Conservation (phyloP, 2,113 vertebrate species). For the Toxotes chatareus region DNA sequence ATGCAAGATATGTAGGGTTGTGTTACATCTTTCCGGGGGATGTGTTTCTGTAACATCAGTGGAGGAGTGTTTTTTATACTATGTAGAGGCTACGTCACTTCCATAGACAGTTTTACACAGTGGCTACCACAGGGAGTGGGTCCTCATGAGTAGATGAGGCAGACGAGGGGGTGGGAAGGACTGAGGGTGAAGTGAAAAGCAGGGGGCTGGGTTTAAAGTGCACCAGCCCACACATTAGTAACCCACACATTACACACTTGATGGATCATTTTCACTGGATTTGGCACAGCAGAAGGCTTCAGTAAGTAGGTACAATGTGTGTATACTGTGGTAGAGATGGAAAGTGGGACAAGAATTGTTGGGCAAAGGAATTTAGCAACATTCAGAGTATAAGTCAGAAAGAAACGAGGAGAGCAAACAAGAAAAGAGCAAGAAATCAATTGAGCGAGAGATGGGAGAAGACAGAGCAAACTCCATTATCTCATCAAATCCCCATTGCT, state of each 20-base stretch:
- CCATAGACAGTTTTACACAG: slow-evolving; percentile 6
- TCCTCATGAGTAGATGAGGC: neutral
- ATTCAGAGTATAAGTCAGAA: neutral
- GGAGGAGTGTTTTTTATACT: neutral
- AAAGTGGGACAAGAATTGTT: neutral
- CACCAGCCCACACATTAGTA: slow-evolving; percentile 39
- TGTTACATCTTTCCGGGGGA: slow-evolving; percentile 32
- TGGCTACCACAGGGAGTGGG: neutral
- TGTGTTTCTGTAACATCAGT: slow-evolving; percentile 8
- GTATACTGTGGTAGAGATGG: neutral
- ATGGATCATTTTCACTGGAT: slow-evolving; percentile 28
- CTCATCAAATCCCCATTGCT: slow-evolving; percentile 28
- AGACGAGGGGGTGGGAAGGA: neutral
- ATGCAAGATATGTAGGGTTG: slow-evolving; percentile 25
- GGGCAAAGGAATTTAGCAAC: neutral
- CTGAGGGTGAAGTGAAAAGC: neutral
- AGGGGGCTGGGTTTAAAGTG: slow-evolving; percentile 46
- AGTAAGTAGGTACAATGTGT: neutral
- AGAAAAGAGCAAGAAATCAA: neutral
- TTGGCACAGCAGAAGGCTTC: slow-evolving; percentile 16
- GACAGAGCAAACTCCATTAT: slow-evolving; percentile 28
- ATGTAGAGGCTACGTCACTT: neutral
- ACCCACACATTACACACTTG: slow-evolving; percentile 48
- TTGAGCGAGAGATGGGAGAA: neutral
- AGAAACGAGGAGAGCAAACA: slow-evolving; percentile 4